A percentile compares a stretch with the other conserved stretches of the same genome.
Evolutionary conservation across 2,888 invertebrate genomes (phyloP).

Genomic region (Aspidapion aeneum): DNA sequence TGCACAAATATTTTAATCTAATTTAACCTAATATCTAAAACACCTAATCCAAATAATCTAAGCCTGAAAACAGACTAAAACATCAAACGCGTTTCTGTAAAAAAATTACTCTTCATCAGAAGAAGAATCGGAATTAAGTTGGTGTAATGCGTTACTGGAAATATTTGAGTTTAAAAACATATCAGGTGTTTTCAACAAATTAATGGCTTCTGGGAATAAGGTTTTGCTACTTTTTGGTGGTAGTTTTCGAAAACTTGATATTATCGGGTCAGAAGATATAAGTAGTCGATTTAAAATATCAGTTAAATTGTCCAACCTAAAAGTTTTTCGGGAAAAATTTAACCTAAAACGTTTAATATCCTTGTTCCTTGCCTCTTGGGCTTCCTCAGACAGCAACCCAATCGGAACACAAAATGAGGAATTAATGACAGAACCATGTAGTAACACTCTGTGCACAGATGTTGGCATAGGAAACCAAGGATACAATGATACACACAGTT

Average conservation of each 20-base stretch:
- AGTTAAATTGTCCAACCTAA: neutral
- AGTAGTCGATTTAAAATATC: slow-evolving; percentile 14
- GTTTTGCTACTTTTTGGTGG: neutral
- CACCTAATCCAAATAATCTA: too few relatives aligned
- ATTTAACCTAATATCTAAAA: too few relatives aligned
- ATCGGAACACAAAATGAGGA: neutral
- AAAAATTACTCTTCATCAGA: too few relatives aligned
- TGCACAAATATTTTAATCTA: too few relatives aligned
- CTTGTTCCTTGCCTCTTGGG: neutral
- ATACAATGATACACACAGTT: neutral
- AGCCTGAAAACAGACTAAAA: too few relatives aligned
- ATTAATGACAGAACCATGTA: neutral
- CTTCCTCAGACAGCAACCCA: neutral
- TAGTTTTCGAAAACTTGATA: neutral
- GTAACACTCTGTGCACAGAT: neutral
- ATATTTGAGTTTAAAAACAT: too few relatives aligned
- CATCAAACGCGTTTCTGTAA: too few relatives aligned
- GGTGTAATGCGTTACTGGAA: too few relatives aligned
- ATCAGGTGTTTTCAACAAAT: neutral
- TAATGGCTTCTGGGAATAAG: neutral
- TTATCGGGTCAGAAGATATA: slow-evolving; percentile 9
- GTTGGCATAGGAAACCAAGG: neutral
- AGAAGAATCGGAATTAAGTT: too few relatives aligned
- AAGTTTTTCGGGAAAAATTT: slow-evolving; percentile 9
- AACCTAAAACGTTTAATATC: slow-evolving; percentile 5